Conservation (phyloP, 2,888 invertebrate genomes). For the Cephalotes varians region DNA sequence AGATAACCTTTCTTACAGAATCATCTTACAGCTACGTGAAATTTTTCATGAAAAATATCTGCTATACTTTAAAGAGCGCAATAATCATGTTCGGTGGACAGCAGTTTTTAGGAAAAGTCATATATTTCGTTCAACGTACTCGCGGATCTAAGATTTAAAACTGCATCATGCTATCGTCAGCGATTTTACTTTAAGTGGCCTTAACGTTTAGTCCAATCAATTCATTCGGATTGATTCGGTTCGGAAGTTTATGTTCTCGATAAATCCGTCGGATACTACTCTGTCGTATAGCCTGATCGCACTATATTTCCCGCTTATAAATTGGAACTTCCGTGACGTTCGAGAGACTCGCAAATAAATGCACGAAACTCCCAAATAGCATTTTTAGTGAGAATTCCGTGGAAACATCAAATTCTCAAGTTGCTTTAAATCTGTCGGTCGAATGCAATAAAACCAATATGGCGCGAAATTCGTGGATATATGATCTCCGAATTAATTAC, state of each 20-base stretch:
- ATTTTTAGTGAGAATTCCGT: conserved; percentile 3
- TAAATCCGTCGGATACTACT: conserved; percentile 24
- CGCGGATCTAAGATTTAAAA: conserved; percentile 45
- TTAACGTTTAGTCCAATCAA: conserved; percentile 34
- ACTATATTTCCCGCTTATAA: conserved; percentile 44
- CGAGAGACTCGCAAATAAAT: conserved; percentile 32
- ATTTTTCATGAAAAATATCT: conserved; percentile 43
- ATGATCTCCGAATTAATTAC: background rate
- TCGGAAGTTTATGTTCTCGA: conserved; percentile 26
- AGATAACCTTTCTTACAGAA: background rate
- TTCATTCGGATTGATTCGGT: conserved; percentile 17
- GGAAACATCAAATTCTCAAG: conserved; percentile 21
- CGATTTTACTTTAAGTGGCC: conserved; percentile 38
- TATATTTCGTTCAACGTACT: background rate
- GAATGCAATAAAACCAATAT: conserved; percentile 9
- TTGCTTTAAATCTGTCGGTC: conserved; percentile 25
- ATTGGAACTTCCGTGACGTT: conserved; percentile 24
- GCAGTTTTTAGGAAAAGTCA: conserved; percentile 16
- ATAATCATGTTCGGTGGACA: conserved; percentile 51
- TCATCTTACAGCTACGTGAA: background rate
- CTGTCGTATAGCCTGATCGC: conserved; percentile 6
- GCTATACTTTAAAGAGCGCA: conserved; percentile 18
- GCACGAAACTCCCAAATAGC: conserved; percentile 20
- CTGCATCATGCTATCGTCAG: conserved; percentile 27
- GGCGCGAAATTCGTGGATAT: background rate